Percentiles rank a stretch among this genome's conserved stretches.
These are phyloP conservation scores for Cacoxenus indagator DNA, from an alignment of 2,888 invertebrate species.

Conservation along the genomic window DNA sequence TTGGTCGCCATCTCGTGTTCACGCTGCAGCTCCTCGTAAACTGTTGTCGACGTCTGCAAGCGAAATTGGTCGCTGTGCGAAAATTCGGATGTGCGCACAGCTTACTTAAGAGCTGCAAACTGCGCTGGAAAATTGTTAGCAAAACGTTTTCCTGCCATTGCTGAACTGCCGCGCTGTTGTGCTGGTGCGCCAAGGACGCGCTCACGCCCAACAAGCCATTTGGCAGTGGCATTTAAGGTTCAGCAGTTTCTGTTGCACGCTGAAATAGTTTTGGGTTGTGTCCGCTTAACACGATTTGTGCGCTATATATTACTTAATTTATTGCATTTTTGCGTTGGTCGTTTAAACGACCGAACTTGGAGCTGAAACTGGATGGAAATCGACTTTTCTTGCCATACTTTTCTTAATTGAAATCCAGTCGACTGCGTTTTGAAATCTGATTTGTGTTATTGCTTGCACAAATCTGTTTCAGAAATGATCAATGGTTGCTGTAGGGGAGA, in stretches of 20 bases:
- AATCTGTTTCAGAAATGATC: background rate
- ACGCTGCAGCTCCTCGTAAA: constrained; percentile 2
- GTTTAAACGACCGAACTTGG: constrained; percentile 6
- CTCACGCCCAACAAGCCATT: background rate
- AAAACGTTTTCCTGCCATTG: constrained; percentile 15
- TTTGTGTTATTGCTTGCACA: background rate
- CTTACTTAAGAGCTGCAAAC: constrained; percentile 18
- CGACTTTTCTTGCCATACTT: background rate
- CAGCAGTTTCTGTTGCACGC: constrained; percentile 6
- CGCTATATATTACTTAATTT: background rate
- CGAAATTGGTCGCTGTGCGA: too few species aligned
- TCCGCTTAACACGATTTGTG: background rate
- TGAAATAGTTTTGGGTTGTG: background rate
- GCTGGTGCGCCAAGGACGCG: background rate
- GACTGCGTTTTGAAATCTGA: background rate
- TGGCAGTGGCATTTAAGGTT: constrained; percentile 13
- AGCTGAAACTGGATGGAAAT: background rate
- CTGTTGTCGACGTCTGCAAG: background rate
- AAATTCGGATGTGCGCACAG: constrained; percentile 14
- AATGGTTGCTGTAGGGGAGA: too few species aligned
- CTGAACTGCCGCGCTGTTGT: background rate
- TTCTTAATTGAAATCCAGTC: constrained; percentile 15
- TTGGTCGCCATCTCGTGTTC: background rate
- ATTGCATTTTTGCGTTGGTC: constrained; percentile 7
- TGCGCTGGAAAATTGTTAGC: constrained; percentile 21